A percentile compares a stretch with the other conserved stretches of the same genome.
phyloP scores from a whole-genome alignment of 1,140 invertebrate species.

The Bilobella aurantiaca region DNA sequence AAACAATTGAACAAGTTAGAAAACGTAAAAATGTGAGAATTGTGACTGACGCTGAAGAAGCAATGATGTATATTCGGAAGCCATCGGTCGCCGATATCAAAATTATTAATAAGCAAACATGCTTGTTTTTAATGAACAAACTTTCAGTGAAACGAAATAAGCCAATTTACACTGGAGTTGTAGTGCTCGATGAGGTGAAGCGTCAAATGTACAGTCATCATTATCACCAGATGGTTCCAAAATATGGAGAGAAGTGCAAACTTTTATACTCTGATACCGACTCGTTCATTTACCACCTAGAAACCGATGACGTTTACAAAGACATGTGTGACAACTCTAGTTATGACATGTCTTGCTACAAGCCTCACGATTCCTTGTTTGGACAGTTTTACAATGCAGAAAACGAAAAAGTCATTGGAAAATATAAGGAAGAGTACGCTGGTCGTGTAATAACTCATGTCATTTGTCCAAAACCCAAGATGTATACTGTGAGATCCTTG shows the following conservation, averaged over 20 bases:
- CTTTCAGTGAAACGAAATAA: constrained; percentile 39
- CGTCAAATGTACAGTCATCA: constrained; percentile 37
- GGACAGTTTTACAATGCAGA: neutral
- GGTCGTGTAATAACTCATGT: neutral
- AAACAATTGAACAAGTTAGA: constrained; percentile 35
- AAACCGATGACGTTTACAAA: constrained; percentile 6
- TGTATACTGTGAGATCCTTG: neutral
- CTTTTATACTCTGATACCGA: constrained; percentile 40
- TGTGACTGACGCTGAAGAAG: neutral
- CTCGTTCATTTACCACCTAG: neutral
- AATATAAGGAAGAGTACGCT: constrained; percentile 8
- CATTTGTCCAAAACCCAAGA: neutral
- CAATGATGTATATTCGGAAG: constrained; percentile 25
- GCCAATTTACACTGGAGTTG: constrained; percentile 40
- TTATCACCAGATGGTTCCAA: constrained; percentile 12
- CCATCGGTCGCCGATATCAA: constrained; percentile 37
- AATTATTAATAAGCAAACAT: constrained; percentile 39
- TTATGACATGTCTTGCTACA: constrained; percentile 10
- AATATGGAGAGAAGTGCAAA: constrained; percentile 31
- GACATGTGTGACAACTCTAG: no score
- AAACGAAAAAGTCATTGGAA: constrained; percentile 14
- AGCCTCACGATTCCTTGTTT: neutral
- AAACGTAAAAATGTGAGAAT: neutral
- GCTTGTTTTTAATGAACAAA: constrained; percentile 39
- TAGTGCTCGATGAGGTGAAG: constrained; percentile 41